phyloP scores from a whole-genome alignment of 2,113 vertebrate genomes.

The Chinchilla lanigera region DNA sequence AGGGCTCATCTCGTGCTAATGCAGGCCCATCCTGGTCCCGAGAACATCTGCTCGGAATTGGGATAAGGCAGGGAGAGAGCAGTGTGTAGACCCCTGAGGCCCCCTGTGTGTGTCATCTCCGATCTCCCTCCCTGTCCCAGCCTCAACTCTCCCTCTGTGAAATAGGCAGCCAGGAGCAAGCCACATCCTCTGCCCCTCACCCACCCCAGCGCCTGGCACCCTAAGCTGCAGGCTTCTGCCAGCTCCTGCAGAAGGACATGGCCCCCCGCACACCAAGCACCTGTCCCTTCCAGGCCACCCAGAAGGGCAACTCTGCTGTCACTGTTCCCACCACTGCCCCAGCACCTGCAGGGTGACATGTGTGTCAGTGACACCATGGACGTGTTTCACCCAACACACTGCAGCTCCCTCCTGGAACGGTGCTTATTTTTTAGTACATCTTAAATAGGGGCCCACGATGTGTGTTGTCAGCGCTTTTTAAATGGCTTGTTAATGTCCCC shows the following conservation, averaged over 20 bases:
- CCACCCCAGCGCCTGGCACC: not conserved
- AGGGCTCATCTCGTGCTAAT: not conserved
- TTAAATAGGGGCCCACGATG: constrained; percentile 78
- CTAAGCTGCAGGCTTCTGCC: not conserved
- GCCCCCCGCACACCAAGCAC: not conserved
- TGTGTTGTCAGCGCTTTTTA: constrained; percentile 77
- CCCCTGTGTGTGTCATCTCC: not conserved
- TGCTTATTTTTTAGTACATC: constrained; percentile 82
- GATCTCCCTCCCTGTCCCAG: not conserved
- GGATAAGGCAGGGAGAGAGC: not conserved
- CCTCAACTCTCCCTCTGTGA: not conserved
- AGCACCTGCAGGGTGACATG: not conserved
- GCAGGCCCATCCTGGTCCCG: not conserved
- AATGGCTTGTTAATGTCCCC: constrained; percentile 74
- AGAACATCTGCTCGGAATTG: not conserved
- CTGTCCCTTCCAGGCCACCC: not conserved
- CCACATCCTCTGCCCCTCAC: not conserved
- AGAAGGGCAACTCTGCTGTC: not conserved
- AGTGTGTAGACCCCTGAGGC: not conserved
- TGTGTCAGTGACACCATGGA: constrained; percentile 6
- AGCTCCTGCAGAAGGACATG: not conserved
- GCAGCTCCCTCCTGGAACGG: constrained; percentile 56
- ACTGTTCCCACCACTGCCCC: not conserved
- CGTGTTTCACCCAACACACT: constrained; percentile 63
- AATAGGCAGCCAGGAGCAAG: not conserved